phyloP scores from a whole-genome alignment of 2,113 vertebrate genomes.

The Colaptes auratus region DNA sequence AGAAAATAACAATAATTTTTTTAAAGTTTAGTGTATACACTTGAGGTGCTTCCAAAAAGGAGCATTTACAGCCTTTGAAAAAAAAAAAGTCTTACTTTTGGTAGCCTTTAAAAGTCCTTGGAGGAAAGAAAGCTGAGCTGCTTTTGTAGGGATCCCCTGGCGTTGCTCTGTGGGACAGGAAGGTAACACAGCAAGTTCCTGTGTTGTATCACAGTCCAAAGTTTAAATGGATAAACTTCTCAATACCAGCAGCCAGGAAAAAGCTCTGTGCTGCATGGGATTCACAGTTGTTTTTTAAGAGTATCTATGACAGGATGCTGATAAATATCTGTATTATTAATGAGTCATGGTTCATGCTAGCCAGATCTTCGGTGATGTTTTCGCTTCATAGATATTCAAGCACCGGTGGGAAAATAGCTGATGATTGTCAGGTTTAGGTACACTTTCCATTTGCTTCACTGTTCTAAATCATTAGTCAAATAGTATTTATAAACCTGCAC shows the following conservation, averaged over 20 bases:
- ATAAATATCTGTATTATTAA: conserved; percentile 52
- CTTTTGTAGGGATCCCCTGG: not conserved
- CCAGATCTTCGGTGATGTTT: conserved; percentile 13
- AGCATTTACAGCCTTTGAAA: not conserved
- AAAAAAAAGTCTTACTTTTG: not conserved
- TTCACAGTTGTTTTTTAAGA: not conserved
- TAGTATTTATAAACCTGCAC: not conserved
- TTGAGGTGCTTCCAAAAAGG: not conserved
- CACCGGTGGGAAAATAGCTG: conserved; percentile 22
- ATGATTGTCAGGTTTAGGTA: conserved; percentile 29
- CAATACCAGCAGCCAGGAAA: not conserved
- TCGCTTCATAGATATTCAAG: not conserved
- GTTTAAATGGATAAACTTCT: not conserved
- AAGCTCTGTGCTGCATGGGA: not conserved
- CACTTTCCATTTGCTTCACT: conserved; percentile 4
- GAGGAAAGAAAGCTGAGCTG: not conserved
- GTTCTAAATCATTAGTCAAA: conserved; percentile 44
- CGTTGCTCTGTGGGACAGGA: not conserved
- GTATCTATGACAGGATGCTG: conserved; percentile 31
- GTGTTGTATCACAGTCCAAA: not conserved
- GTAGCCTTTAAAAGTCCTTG: not conserved
- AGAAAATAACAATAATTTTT: not conserved
- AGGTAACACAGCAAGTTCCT: not conserved
- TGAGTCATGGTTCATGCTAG: conserved; percentile 9
- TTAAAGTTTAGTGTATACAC: not conserved